Base-by-base conservation (phyloP, 2,888 invertebrate species). In the Heliconius aoede region DNA sequence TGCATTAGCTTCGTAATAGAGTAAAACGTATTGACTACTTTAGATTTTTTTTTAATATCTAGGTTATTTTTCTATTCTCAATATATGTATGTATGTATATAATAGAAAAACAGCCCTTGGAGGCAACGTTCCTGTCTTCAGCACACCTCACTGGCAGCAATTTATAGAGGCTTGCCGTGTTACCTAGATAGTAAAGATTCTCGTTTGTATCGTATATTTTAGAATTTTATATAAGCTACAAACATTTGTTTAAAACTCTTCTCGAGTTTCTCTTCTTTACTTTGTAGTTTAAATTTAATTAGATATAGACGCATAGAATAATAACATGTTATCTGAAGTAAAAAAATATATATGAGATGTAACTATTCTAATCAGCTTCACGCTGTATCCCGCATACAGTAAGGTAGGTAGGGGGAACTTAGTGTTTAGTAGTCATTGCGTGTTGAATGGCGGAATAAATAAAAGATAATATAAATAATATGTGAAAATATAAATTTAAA, bases 71-170 rank as follows among this genome's bases (percentile, higher is more conserved):
- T n/a, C 36, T 65, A 32, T 65, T 65, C 65, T 65, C 9, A 64
- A 24, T 36, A 8, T 65, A 24, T 24, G 36, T 65, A 32, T 32
- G 32, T 64, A 24, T 24, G 36, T 65, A 32, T 32, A 64, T 64
- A 65, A 65, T 65, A 36, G 65, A 65, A 60, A n/a, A 55, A 36
- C 36, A n/a, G 9, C 61, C 51, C 26, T 62, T 69, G 11, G 26
- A 18, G 26, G 51, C 32, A 9, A 69, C 69, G 60, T 69, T 71
- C 68, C 69, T 62, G 74, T 71, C 69, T 55, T 36, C 26, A 69
- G 61, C 75, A 75, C 69, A 68, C 75, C 62, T 62, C 75, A 71
- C 69, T 55, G 51, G 32, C 18, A 67, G 26, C 51, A 75, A 55
- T 64, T 51, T 75, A 62, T 62, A 46, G 74, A 62, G 4, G 62